Conservation (phyloP, 2,888 invertebrate species). For the Protonemura montana region DNA sequence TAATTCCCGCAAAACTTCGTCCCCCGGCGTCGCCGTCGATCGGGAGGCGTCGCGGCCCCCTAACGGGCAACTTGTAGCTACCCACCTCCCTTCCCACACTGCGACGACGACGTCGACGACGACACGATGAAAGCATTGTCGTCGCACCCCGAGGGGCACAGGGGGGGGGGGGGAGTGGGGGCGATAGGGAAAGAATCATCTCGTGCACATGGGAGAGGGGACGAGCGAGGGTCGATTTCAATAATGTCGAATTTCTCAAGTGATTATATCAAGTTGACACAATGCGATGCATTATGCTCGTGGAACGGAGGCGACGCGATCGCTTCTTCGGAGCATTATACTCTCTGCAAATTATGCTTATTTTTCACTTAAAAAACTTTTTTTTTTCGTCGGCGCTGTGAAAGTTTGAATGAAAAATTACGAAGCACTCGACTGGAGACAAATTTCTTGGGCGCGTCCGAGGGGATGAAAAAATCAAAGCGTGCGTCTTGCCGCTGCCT, state of each 20-base stretch:
- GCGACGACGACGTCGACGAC: too few relatives aligned
- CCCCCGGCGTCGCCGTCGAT: neutral
- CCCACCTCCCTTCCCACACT: neutral
- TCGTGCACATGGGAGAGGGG: neutral
- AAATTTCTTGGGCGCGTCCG: neutral
- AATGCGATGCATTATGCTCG: neutral
- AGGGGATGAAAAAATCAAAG: neutral
- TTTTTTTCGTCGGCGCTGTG: neutral
- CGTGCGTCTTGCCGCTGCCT: neutral
- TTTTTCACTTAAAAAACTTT: constrained; percentile 12
- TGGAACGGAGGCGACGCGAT: neutral
- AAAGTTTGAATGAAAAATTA: constrained; percentile 3
- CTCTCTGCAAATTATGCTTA: neutral
- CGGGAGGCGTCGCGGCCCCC: neutral
- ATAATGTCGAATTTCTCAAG: constrained; percentile 12
- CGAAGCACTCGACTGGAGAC: neutral
- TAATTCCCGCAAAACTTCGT: neutral
- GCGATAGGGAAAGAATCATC: neutral
- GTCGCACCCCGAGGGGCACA: neutral
- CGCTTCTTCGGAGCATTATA: neutral
- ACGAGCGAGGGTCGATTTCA: neutral
- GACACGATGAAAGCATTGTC: neutral
- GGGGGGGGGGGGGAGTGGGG: neutral
- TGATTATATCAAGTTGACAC: constrained; percentile 12
- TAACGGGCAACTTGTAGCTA: neutral